Conservation (phyloP, 2,797 vertebrate genomes). For the Echeneis naucrates region DNA sequence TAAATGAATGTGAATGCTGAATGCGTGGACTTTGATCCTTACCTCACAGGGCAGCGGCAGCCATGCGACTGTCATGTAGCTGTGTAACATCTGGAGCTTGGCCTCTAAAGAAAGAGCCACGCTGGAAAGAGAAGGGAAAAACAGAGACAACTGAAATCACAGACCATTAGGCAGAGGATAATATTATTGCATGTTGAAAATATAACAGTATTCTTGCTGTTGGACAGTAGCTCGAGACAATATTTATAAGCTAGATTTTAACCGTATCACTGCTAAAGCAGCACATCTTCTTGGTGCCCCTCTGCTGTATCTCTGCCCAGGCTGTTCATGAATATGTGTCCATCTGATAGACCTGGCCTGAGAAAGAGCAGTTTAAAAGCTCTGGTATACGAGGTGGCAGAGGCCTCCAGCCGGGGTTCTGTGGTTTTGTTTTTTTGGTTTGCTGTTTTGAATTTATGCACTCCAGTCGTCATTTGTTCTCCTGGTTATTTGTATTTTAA, state of each 20-base stretch:
- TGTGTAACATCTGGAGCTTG: conserved; percentile 94
- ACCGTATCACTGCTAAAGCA: not conserved
- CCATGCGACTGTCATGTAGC: conserved; percentile 94
- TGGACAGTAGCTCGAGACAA: not conserved
- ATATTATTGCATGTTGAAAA: not conserved
- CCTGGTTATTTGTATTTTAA: too few species aligned
- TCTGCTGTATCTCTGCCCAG: too few species aligned
- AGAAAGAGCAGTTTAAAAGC: too few species aligned
- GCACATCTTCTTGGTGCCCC: too few species aligned
- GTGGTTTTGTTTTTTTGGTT: too few species aligned
- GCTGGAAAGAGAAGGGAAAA: conserved; percentile 68
- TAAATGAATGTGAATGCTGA: conserved; percentile 5
- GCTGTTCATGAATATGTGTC: too few species aligned
- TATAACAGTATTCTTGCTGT: not conserved
- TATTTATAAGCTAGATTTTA: not conserved
- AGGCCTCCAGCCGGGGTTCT: too few species aligned
- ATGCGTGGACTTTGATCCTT: conserved; percentile 77
- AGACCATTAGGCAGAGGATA: not conserved
- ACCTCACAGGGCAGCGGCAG: conserved; percentile 92
- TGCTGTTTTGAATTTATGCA: too few species aligned
- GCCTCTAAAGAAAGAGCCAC: conserved; percentile 95
- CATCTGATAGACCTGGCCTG: too few species aligned
- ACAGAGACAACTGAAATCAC: not conserved
- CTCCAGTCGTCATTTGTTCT: too few species aligned
- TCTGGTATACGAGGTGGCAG: too few species aligned